Conservation (phyloP, 2,797 vertebrate genomes). For the Pagetopsis macropterus region DNA sequence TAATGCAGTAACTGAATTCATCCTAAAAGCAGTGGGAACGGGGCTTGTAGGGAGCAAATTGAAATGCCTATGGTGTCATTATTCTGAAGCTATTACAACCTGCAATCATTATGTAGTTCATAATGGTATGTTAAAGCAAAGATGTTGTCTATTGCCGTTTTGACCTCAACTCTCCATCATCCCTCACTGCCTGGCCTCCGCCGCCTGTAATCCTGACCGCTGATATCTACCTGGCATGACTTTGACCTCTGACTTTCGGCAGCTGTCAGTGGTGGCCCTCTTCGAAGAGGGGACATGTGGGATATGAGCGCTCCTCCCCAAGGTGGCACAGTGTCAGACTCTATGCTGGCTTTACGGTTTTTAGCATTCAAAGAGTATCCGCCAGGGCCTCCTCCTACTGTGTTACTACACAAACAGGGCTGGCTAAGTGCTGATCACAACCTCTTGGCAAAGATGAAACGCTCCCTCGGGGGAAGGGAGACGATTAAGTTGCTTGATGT, state of each 20-base stretch:
- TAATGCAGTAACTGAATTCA: too few species aligned
- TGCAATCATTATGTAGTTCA: too few species aligned
- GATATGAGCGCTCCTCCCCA: slow-evolving; percentile 28
- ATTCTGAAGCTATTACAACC: too few species aligned
- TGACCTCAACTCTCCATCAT: slow-evolving; percentile 25
- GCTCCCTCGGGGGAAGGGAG: slow-evolving; percentile 49
- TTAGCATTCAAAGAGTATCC: slow-evolving; percentile 73
- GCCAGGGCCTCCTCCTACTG: slow-evolving; percentile 57
- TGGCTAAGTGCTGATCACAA: slow-evolving; percentile 58
- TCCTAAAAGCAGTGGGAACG: too few species aligned
- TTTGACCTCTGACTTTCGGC: slow-evolving; percentile 73
- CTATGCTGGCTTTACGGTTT: slow-evolving; percentile 72
- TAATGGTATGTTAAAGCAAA: too few species aligned
- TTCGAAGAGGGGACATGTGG: slow-evolving; percentile 49
- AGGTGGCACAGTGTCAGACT: slow-evolving; percentile 67
- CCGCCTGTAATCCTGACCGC: slow-evolving; percentile 49
- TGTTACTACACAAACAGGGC: slow-evolving; percentile 78
- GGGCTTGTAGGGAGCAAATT: too few species aligned
- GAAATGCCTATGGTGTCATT: too few species aligned
- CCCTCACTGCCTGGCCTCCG: slow-evolving; percentile 19
- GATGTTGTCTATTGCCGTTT: too few species aligned
- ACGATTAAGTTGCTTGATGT: slow-evolving; percentile 56
- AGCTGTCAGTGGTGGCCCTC: slow-evolving; percentile 74
- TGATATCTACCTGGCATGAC: slow-evolving; percentile 73
- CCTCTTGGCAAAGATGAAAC: slow-evolving; percentile 57